Conservation (phyloP, 2,113 vertebrate genomes). For the Cichladusa arquata region DNA sequence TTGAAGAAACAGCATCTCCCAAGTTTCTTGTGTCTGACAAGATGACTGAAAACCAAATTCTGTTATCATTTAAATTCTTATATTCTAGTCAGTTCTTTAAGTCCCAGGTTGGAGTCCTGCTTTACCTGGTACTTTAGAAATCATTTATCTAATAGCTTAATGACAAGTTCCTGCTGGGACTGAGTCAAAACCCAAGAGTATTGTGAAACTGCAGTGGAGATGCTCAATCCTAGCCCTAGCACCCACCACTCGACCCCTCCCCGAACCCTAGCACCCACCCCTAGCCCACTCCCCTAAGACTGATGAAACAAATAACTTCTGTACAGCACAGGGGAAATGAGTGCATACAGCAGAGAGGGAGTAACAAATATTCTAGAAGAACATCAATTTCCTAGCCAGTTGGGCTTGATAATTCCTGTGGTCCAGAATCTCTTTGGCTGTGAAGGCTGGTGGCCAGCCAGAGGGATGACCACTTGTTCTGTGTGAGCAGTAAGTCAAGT, state of each 20-base stretch:
- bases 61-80: neutral
- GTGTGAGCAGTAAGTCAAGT: neutral
- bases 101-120: neutral
- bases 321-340: neutral
- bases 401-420: neutral
- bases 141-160: neutral
- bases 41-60: neutral
- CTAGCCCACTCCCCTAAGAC: neutral
- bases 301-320: neutral
- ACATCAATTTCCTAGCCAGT: fast-evolving
- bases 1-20: neutral
- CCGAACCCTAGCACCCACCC: too few species aligned
- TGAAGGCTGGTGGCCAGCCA: neutral
- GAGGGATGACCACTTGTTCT: neutral
- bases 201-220: neutral
- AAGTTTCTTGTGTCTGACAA: neutral
- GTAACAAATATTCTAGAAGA: neutral
- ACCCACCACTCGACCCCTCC: too few species aligned
- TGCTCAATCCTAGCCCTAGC: neutral
- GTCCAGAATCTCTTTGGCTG: neutral
- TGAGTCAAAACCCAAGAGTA: neutral
- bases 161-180: neutral
- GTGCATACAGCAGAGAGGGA: neutral
- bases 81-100: neutral
- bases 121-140: neutral